Conservation (phyloP, 2,888 invertebrate genomes). For the Coelopa pilipes region DNA sequence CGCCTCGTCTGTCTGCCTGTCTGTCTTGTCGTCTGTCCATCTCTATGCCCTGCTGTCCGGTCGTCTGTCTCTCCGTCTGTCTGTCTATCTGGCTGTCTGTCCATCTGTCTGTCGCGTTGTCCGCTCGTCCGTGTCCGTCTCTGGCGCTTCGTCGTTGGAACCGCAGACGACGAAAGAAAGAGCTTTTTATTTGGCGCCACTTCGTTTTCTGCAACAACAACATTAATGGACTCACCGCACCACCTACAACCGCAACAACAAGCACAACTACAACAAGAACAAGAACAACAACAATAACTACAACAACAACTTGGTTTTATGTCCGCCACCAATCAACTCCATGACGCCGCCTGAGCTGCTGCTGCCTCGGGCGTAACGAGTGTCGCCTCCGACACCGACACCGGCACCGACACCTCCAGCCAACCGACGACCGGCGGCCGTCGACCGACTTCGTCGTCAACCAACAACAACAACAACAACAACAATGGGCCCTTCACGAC, state of each 20-base stretch:
- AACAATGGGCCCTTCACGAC: too few species aligned
- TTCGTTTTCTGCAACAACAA: neutral
- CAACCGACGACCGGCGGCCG: neutral
- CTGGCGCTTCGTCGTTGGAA: neutral
- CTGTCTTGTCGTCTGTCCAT: neutral
- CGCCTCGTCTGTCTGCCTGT: neutral
- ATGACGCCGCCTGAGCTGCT: conserved; percentile 26
- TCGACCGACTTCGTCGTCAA: neutral
- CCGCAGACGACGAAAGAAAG: neutral
- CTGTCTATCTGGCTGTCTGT: neutral
- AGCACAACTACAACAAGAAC: neutral
- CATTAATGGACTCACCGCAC: neutral
- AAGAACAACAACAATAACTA: neutral
- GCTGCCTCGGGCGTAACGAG: conserved; percentile 22
- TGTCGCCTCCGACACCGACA: neutral
- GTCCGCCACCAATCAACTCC: conserved; percentile 32
- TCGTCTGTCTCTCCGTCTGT: neutral
- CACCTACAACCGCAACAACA: too few species aligned
- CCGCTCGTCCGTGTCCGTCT: neutral
- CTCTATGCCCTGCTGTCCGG: neutral
- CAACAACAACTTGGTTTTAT: conserved; percentile 30
- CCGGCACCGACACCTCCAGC: neutral
- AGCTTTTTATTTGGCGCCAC: conserved; percentile 31
- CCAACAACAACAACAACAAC: too few species aligned
- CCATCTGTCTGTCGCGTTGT: neutral